A percentile compares a stretch with the other conserved stretches of the same genome.
phyloP scores from a whole-genome alignment of 1,140 invertebrate species.

The Ptiloglossa arizonensis region DNA sequence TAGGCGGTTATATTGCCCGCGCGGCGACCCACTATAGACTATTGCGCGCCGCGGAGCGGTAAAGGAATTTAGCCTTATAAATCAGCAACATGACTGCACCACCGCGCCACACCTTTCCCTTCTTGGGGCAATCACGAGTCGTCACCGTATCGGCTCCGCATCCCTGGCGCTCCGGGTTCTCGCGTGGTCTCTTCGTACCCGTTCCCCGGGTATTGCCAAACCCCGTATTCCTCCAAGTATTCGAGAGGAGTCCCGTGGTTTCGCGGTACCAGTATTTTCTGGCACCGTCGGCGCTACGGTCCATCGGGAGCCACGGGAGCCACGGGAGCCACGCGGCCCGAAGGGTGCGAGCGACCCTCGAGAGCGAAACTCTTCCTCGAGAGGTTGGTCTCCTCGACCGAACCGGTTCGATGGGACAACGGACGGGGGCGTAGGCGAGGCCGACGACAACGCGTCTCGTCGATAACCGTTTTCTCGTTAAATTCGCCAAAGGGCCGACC shows the following conservation, averaged over 20 bases:
- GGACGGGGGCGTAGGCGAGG: constrained; percentile 25
- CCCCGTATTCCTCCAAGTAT: background rate
- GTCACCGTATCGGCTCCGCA: constrained; percentile 67
- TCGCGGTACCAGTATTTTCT: background rate
- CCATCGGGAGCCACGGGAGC: too few relatives aligned
- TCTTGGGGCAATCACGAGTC: constrained; percentile 75
- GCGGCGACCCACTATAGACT: constrained; percentile 53
- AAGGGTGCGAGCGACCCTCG: too few relatives aligned
- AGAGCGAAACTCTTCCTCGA: background rate
- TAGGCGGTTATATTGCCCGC: constrained; percentile 63
- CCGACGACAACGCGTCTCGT: too few relatives aligned
- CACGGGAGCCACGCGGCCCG: too few relatives aligned
- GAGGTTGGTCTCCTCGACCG: background rate
- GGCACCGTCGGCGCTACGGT: too few relatives aligned
- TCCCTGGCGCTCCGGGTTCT: constrained; percentile 42
- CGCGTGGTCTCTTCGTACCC: constrained; percentile 22
- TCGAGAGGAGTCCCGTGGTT: background rate
- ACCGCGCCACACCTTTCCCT: constrained; percentile 81
- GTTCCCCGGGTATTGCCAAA: background rate
- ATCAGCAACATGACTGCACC: constrained; percentile 80
- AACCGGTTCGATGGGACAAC: constrained; percentile 4
- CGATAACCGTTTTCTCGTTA: constrained; percentile 59
- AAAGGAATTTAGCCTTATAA: constrained; percentile 81
- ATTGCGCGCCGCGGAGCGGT: constrained; percentile 54
- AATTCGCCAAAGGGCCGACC: constrained; percentile 44